Evolutionary conservation across 2,888 invertebrate genomes (phyloP).

Genomic region (Drosophila testacea): DNA sequence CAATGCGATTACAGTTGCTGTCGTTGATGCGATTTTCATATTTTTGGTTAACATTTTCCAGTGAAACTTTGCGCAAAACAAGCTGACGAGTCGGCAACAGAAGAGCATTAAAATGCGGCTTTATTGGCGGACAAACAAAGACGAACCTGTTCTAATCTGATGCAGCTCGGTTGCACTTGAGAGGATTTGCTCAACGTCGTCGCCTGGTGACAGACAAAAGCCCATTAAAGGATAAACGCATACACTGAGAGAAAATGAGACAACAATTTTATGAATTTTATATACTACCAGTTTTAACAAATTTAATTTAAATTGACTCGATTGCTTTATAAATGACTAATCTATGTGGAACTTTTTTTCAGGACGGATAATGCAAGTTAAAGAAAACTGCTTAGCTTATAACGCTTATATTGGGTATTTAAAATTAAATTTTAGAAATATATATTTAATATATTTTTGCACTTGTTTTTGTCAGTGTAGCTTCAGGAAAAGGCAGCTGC

Average conservation of each 20-base stretch:
- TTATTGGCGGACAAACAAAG: conserved; percentile 64
- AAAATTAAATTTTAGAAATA: too few relatives aligned
- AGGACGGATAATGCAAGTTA: too few relatives aligned
- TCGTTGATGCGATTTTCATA: conserved; percentile 57
- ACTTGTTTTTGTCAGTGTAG: conserved; percentile 15
- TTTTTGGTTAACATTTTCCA: conserved; percentile 57
- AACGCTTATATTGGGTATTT: too few relatives aligned
- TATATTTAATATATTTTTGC: too few relatives aligned
- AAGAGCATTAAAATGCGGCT: conserved; percentile 52
- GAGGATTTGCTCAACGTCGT: conserved; percentile 65
- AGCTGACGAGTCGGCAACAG: conserved; percentile 8
- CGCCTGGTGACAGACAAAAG: conserved; percentile 69
- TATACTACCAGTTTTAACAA: too few relatives aligned
- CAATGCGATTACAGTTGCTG: conserved; percentile 66
- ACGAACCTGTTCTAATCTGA: conserved; percentile 80
- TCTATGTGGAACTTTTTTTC: too few relatives aligned
- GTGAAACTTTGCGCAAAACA: conserved; percentile 52
- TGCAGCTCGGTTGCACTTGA: conserved; percentile 80
- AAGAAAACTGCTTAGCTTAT: too few relatives aligned
- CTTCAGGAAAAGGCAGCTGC: conserved; percentile 42
- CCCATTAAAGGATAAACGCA: conserved; percentile 77
- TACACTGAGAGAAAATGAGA: conserved; percentile 21
- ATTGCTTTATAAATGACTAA: too few relatives aligned
- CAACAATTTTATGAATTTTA: neutral
- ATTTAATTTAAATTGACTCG: too few relatives aligned